These are phyloP conservation scores for Camponotus floridanus DNA, from an alignment of 1,140 invertebrate genomes.

Conservation along the genomic window DNA sequence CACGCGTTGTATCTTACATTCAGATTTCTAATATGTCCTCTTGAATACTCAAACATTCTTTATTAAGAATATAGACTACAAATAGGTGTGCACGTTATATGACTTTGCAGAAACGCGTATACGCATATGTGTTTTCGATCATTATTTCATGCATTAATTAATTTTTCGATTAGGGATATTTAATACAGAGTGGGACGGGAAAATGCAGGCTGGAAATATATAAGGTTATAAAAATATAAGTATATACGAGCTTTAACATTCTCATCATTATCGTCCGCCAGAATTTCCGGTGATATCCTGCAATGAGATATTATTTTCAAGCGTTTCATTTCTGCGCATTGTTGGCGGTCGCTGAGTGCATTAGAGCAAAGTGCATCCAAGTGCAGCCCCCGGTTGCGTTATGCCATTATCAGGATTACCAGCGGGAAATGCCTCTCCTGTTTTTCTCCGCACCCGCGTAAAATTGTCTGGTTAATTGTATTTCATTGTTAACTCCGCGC, in stretches of 20 bases:
- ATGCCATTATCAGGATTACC: constrained; percentile 79
- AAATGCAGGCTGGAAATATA: not conserved
- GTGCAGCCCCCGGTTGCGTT: constrained; percentile 66
- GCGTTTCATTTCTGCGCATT: constrained; percentile 14
- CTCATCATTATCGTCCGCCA: constrained; percentile 9
- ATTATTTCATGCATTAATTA: not conserved
- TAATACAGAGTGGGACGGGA: not conserved
- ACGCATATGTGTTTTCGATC: not conserved
- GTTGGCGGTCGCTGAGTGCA: constrained; percentile 67
- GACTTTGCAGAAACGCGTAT: not conserved
- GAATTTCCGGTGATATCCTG: constrained; percentile 39
- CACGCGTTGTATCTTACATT: constrained; percentile 1
- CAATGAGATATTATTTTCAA: constrained; percentile 67
- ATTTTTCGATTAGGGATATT: not conserved
- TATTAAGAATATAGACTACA: not conserved
- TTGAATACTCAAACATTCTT: not conserved
- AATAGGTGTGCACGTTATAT: not conserved
- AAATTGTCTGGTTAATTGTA: constrained; percentile 73
- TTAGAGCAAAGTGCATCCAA: constrained; percentile 77
- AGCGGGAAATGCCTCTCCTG: constrained; percentile 46
- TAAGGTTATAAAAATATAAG: not conserved
- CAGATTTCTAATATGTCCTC: not conserved
- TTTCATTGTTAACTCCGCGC: constrained; percentile 56
- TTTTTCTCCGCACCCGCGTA: constrained; percentile 70
- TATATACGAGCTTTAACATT: not conserved